Evolutionary conservation across 2,888 invertebrate species (phyloP).

Genomic region (Aradus depressus): DNA sequence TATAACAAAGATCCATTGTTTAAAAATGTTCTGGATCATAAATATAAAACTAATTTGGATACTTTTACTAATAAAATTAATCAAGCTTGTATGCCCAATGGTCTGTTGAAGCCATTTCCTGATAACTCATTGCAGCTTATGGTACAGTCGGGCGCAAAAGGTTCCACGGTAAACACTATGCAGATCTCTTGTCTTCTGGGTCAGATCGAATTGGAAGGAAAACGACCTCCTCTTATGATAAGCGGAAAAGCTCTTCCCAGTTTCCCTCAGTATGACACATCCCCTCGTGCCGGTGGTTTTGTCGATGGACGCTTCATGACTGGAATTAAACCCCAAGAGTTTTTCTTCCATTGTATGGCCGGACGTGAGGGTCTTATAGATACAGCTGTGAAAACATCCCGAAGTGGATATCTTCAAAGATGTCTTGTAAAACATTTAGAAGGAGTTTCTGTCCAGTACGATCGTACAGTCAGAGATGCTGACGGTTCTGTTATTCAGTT

Average conservation of each 20-base stretch:
- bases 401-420: slow-evolving; percentile 93
- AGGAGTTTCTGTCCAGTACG: slow-evolving; percentile 84
- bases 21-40: slow-evolving; percentile 66
- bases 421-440: slow-evolving; percentile 97
- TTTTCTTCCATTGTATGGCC: slow-evolving; percentile 99
- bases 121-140: slow-evolving; percentile 94
- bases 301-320: slow-evolving; percentile 95
- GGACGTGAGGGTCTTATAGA: slow-evolving; percentile 98
- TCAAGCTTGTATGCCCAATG: slow-evolving; percentile 69
- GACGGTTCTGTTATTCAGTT: slow-evolving; percentile 90
- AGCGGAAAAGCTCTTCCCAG: slow-evolving; percentile 87
- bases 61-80: slow-evolving; percentile 83
- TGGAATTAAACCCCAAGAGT: slow-evolving; percentile 95
- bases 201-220: slow-evolving; percentile 97
- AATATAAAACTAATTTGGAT: slow-evolving; percentile 70
- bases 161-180: slow-evolving; percentile 91
- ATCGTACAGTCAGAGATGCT: slow-evolving; percentile 88
- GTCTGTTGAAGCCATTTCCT: slow-evolving; percentile 79
- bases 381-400: slow-evolving; percentile 98
- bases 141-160: slow-evolving; percentile 98
- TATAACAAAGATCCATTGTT: slow-evolving; percentile 63
- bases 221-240: slow-evolving; percentile 88
- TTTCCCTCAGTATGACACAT: slow-evolving; percentile 74
- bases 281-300: slow-evolving; percentile 90
- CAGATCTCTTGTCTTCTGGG: slow-evolving; percentile 96